phyloP scores from a whole-genome alignment of 2,113 vertebrate species.

The Sphyrna mokarran region DNA sequence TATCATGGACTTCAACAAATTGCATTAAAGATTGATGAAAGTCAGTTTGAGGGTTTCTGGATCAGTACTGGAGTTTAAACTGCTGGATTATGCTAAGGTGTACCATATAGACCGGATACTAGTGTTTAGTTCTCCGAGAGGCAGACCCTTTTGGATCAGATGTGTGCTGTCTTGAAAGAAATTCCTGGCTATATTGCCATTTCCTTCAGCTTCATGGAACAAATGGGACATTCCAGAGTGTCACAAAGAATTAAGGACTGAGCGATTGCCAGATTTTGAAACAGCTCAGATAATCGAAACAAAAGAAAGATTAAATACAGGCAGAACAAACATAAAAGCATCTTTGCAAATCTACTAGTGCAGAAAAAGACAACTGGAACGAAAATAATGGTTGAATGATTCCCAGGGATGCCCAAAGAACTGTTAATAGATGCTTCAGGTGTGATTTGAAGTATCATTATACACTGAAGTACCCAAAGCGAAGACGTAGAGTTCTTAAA shows the following conservation, averaged over 20 bases:
- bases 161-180: neutral
- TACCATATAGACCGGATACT: neutral
- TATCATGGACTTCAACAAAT: neutral
- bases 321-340: neutral
- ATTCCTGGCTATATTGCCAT: neutral
- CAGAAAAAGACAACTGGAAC: neutral
- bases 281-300: neutral
- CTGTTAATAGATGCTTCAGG: neutral
- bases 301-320: neutral
- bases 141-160: neutral
- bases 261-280: neutral
- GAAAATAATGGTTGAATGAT: neutral
- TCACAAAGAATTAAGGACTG: neutral
- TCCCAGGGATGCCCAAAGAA: neutral
- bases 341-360: neutral
- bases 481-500: neutral
- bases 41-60: neutral
- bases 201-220: neutral
- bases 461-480: neutral
- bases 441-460: neutral
- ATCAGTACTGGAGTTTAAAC: neutral
- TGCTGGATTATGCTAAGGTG: neutral
- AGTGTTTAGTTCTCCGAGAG: neutral
- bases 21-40: neutral
- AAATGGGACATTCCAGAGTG: neutral